These are phyloP conservation scores for Anisognathus igniventris DNA, from an alignment of 2,797 vertebrate species.

Conservation along the genomic window DNA sequence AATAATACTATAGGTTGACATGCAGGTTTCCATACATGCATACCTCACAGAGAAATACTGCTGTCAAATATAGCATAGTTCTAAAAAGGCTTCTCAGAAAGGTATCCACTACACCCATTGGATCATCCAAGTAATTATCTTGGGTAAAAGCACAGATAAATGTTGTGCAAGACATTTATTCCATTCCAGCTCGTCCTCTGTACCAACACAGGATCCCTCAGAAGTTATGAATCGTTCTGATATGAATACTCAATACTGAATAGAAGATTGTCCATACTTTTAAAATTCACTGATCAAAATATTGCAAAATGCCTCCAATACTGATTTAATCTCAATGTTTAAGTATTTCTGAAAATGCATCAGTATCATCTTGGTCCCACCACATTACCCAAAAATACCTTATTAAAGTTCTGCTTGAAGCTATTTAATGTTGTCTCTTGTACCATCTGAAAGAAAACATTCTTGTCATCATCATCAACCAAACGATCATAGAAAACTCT, in stretches of 20 bases:
- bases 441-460: conserved; percentile 85
- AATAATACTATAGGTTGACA: not conserved
- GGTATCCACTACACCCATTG: not conserved
- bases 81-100: not conserved
- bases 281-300: not conserved
- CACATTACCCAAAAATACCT: conserved; percentile 73
- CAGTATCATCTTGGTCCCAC: not conserved
- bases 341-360: not conserved
- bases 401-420: conserved; percentile 86
- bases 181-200: not conserved
- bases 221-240: not conserved
- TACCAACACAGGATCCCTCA: not conserved
- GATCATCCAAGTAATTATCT: not conserved
- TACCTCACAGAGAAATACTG: not conserved
- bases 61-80: not conserved
- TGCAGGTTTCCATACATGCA: not conserved
- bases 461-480: conserved; percentile 82
- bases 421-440: conserved; percentile 80
- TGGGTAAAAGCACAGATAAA: not conserved
- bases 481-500: conserved; percentile 93
- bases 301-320: not conserved
- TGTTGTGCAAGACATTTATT: not conserved
- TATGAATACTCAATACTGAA: not conserved
- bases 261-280: not conserved
- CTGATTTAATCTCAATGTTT: not conserved